These are phyloP conservation scores for Coluber constrictor DNA, from an alignment of 2,797 vertebrate genomes.

Conservation along the genomic window DNA sequence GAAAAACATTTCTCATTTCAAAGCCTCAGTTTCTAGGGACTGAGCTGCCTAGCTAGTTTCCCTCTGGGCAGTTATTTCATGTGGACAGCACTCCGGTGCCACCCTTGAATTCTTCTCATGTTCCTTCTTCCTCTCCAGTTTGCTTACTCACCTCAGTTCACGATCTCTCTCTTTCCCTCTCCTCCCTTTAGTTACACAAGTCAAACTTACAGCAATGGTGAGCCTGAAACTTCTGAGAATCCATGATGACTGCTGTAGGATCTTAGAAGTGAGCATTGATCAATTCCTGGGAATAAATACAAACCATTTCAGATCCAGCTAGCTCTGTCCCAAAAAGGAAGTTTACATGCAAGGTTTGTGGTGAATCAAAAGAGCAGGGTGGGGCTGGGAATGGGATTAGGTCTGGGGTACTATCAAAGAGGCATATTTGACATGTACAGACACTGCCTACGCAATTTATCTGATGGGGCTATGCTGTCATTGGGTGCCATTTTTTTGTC, in stretches of 20 bases:
- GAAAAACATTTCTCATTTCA: conserved; percentile 72
- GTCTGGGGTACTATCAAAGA: neutral
- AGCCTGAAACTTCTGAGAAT: conserved; percentile 38
- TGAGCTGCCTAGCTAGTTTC: conserved; percentile 52
- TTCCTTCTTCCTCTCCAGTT: conserved; percentile 4
- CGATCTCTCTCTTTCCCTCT: accelerated
- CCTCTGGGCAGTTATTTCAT: conserved; percentile 54
- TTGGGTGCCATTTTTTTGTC: neutral
- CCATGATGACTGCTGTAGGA: conserved; percentile 39
- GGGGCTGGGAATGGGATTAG: neutral
- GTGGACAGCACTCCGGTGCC: conserved; percentile 38
- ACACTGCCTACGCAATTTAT: no score
- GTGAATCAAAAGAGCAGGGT: neutral
- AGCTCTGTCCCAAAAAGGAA: conserved; percentile 42
- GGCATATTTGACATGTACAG: neutral
- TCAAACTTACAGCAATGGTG: conserved; percentile 33
- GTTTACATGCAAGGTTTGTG: conserved; percentile 38
- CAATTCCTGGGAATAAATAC: accelerated
- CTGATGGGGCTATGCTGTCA: neutral
- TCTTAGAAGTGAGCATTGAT: conserved; percentile 40
- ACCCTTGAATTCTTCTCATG: conserved; percentile 28
- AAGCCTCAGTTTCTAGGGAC: conserved; percentile 67
- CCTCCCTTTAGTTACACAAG: neutral
- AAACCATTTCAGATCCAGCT: conserved; percentile 29
- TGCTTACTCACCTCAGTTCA: neutral